phyloP scores from a whole-genome alignment of 2,113 vertebrate genomes.

The Sinocyclocheilus rhinocerous region DNA sequence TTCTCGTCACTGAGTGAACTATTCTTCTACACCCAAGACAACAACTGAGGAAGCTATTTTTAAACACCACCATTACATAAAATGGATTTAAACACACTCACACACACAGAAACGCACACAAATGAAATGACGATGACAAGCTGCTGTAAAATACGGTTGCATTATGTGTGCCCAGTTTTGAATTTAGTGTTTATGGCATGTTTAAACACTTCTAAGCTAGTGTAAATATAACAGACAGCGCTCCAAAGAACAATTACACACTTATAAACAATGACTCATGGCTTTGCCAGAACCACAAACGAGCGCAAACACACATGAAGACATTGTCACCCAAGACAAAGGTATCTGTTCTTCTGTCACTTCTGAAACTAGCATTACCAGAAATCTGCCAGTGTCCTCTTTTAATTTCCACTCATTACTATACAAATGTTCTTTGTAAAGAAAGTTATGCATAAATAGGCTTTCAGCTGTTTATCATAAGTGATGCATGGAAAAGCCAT shows the following conservation, averaged over 20 bases:
- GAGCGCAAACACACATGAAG: not conserved
- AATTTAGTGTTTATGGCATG: constrained; percentile 6
- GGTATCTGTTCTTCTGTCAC: not conserved
- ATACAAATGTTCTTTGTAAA: too few relatives aligned
- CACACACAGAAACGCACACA: not conserved
- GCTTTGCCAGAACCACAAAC: not conserved
- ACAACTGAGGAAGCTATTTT: not conserved
- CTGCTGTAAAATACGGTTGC: not conserved
- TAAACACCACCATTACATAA: not conserved
- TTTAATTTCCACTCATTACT: too few relatives aligned
- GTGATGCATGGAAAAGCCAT: too few relatives aligned
- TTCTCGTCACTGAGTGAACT: not conserved
- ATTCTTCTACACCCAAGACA: not conserved
- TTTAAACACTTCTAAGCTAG: not conserved
- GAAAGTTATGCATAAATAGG: too few relatives aligned
- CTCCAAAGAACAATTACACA: constrained; percentile 17
- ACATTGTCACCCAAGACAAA: not conserved
- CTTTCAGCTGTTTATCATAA: too few relatives aligned
- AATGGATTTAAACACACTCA: not conserved
- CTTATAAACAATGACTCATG: not conserved
- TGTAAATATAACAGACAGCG: not conserved
- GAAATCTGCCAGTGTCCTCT: too few relatives aligned
- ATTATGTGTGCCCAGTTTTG: not conserved
- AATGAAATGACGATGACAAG: not conserved
- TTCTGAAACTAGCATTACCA: not conserved